These are phyloP conservation scores for Phoronis australis DNA, from an alignment of 2,888 invertebrate genomes.

Conservation along the genomic window DNA sequence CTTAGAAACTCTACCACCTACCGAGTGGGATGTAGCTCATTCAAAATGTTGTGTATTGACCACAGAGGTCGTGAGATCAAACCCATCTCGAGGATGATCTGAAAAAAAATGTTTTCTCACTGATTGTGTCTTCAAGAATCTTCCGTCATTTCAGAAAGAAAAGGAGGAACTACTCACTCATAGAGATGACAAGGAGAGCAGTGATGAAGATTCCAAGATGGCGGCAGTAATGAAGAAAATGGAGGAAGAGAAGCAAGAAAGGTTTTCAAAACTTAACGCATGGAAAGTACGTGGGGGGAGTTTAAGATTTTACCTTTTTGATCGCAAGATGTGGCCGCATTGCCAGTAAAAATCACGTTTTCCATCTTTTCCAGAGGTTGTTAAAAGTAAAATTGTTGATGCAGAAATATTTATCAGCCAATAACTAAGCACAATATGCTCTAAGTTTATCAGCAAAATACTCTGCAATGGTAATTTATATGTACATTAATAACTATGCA, in stretches of 20 bases:
- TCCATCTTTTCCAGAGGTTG: too few relatives aligned
- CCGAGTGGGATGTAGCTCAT: too few relatives aligned
- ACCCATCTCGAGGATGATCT: too few relatives aligned
- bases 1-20: background rate
- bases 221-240: slow-evolving; percentile 22
- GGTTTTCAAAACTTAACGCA: slow-evolving; percentile 35
- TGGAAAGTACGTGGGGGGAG: slow-evolving; percentile 41
- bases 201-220: slow-evolving; percentile 19
- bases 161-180: slow-evolving; percentile 26
- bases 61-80: too few relatives aligned
- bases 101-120: background rate
- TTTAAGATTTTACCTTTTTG: too few relatives aligned
- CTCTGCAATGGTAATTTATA: too few relatives aligned
- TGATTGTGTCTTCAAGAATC: background rate
- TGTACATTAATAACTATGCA: too few relatives aligned
- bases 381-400: background rate
- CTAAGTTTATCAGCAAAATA: too few relatives aligned
- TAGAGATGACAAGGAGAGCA: slow-evolving; percentile 14
- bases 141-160: slow-evolving; percentile 22
- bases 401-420: background rate
- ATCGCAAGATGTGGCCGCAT: too few relatives aligned
- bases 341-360: too few relatives aligned
- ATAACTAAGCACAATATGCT: background rate
- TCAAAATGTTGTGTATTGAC: too few relatives aligned
- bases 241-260: slow-evolving; percentile 32